Conservation (phyloP, 2,888 invertebrate species). For the Spodoptera exigua region DNA sequence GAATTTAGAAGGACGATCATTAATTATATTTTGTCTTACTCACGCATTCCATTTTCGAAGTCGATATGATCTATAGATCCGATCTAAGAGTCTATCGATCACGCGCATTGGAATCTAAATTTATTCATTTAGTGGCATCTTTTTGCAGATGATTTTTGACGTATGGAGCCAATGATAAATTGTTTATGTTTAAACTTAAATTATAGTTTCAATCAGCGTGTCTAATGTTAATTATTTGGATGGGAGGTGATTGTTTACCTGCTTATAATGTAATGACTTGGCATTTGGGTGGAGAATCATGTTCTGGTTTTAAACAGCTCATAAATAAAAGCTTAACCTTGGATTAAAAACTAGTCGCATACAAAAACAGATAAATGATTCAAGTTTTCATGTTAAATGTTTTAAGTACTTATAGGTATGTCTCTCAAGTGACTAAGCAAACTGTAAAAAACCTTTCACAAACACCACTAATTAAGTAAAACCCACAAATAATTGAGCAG, state of each 20-base stretch:
- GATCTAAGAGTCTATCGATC: constrained; percentile 88
- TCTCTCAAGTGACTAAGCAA: constrained; percentile 13
- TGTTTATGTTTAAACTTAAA: constrained; percentile 70
- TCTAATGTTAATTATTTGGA: constrained; percentile 66
- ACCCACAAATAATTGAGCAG: constrained; percentile 57
- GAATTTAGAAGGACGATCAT: constrained; percentile 86
- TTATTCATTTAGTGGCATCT: constrained; percentile 87
- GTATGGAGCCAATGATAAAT: constrained; percentile 73
- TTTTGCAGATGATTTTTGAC: constrained; percentile 85
- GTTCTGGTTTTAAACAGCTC: not conserved
- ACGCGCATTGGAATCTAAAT: constrained; percentile 85
- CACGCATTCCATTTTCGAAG: constrained; percentile 88
- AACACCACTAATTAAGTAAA: constrained; percentile 31
- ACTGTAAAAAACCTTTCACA: constrained; percentile 8
- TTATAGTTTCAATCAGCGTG: constrained; percentile 72
- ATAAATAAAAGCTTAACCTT: not conserved
- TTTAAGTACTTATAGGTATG: not conserved
- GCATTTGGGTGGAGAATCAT: not conserved
- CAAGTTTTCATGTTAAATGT: not conserved
- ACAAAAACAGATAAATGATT: too few species aligned
- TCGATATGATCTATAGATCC: constrained; percentile 89
- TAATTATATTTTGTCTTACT: constrained; percentile 90
- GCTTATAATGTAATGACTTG: constrained; percentile 36
- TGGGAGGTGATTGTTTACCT: constrained; percentile 55
- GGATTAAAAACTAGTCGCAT: not conserved